Percentiles rank a stretch among this genome's conserved stretches.
Evolutionary conservation across 1,140 invertebrate genomes (phyloP).

Genomic region (Eciton burchellii): DNA sequence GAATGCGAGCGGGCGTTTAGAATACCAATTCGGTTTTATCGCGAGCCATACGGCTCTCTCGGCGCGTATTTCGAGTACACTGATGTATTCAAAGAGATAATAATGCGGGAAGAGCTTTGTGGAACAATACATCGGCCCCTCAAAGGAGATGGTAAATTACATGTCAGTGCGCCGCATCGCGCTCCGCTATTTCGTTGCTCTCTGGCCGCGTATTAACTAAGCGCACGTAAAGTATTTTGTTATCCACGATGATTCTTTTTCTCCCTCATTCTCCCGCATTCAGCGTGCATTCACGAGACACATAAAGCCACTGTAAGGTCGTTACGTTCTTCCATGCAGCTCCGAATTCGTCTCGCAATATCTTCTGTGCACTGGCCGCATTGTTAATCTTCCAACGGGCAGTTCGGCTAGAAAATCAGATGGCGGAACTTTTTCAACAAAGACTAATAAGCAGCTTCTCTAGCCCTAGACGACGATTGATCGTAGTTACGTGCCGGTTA

Average conservation of each 20-base stretch:
- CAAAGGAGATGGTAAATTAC: constrained; percentile 61
- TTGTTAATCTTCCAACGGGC: no score
- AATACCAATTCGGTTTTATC: constrained; percentile 44
- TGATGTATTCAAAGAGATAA: constrained; percentile 62
- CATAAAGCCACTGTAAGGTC: background rate
- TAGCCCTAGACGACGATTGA: background rate
- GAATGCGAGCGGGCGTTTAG: constrained; percentile 35
- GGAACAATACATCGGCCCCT: constrained; percentile 57
- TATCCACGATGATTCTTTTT: constrained; percentile 38
- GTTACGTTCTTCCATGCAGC: background rate
- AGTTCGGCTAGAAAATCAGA: no score
- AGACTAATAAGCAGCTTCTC: background rate
- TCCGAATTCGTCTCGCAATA: background rate
- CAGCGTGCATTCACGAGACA: no score
- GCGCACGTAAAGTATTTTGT: constrained; percentile 57
- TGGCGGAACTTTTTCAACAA: background rate
- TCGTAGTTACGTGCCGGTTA: background rate
- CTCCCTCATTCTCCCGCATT: background rate
- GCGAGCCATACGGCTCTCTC: constrained; percentile 36
- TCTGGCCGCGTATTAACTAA: constrained; percentile 55
- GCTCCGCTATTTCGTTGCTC: constrained; percentile 40
- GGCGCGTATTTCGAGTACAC: constrained; percentile 47
- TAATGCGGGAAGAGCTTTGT: constrained; percentile 58
- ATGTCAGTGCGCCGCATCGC: constrained; percentile 46
- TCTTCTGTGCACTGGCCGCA: no score